Evolutionary conservation across 2,113 vertebrate species (phyloP), one percentile per base, ranked within the genome.

Genomic region (Struthio camelus): DNA sequence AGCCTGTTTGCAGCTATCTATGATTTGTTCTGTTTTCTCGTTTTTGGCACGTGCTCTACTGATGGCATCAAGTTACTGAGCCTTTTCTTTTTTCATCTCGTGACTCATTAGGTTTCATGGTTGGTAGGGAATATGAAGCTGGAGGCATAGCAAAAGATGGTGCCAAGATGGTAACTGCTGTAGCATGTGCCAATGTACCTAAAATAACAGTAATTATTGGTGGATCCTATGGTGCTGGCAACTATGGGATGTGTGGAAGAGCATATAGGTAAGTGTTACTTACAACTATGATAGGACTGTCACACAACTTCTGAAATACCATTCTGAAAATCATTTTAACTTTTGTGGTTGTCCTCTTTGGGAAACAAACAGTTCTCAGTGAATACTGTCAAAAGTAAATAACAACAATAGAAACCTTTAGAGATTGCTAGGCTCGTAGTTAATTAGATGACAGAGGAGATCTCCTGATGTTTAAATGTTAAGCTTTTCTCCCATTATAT

Each of bases 141-240:
- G 99, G 99, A 66, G 99, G 99, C 75, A 99, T 99, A 87, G 99
- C 99, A 94, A 99, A 99, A 94, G 99, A 99, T 87, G 99, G 99
- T 61, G 99, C 99, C 62, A 99, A 99, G 98, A 99, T 99, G 99
- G 99, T 99, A 80, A 98, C 98, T 19, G 99, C 99, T 1, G 99
- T 99, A 7, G 98, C 99, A 86, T 99, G 99, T 97, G 99, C 99
- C 96, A 99, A 4, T 46, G 99, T 99, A 11, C 99, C 99, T 24
- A 99, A 99, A 98, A 98, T 99, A 90, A 99, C 99, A 0, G 95
- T 99, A 44, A 98, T 99, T 91, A 99, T 99, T 0, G 99, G 99
- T 30, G 99, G 99, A 24, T 99, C 99, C 19, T 99, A 99, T 0
- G 99, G 99, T n/a, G 99, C 99, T 53, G 99, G 99, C 82, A 99